phyloP scores from a whole-genome alignment of 2,888 invertebrate genomes.

The Parascotia fuliginaria region DNA sequence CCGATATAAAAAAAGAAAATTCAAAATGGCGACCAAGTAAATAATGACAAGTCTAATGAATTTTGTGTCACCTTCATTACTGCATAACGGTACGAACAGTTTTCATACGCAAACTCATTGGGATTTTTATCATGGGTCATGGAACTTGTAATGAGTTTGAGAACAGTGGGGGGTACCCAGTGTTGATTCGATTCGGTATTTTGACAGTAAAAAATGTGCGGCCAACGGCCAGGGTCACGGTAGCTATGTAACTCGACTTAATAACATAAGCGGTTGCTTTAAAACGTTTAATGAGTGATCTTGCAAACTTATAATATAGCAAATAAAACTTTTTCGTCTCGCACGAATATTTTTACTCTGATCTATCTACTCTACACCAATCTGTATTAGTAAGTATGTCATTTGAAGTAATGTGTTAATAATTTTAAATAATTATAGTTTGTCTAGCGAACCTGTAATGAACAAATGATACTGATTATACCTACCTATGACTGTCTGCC shows the following conservation, averaged over 20 bases:
- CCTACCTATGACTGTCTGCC: too few species aligned
- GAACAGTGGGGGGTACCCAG: slow-evolving; percentile 39
- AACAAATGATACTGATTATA: too few species aligned
- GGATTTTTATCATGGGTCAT: slow-evolving; percentile 43
- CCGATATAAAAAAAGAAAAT: slow-evolving; percentile 35
- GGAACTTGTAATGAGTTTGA: slow-evolving; percentile 33
- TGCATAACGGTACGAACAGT: slow-evolving; percentile 61
- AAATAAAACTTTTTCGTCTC: too few species aligned
- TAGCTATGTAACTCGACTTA: slow-evolving; percentile 25
- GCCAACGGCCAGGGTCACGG: slow-evolving; percentile 40
- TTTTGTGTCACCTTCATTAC: slow-evolving; percentile 56
- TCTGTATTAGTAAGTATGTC: too few species aligned
- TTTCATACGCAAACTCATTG: slow-evolving; percentile 40
- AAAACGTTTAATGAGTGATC: slow-evolving; percentile 22
- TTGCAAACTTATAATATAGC: too few species aligned
- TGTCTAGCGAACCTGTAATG: too few species aligned
- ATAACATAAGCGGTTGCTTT: slow-evolving; percentile 21
- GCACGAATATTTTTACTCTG: too few species aligned
- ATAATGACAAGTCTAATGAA: slow-evolving; percentile 54
- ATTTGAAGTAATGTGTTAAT: too few species aligned
- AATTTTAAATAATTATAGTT: too few species aligned
- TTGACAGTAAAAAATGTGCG: slow-evolving; percentile 42
- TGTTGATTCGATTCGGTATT: slow-evolving; percentile 42
- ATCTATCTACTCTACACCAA: too few species aligned
- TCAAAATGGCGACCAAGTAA: slow-evolving; percentile 44